Conservation (phyloP, 1,140 invertebrate genomes). For the Bombyx mandarina region DNA sequence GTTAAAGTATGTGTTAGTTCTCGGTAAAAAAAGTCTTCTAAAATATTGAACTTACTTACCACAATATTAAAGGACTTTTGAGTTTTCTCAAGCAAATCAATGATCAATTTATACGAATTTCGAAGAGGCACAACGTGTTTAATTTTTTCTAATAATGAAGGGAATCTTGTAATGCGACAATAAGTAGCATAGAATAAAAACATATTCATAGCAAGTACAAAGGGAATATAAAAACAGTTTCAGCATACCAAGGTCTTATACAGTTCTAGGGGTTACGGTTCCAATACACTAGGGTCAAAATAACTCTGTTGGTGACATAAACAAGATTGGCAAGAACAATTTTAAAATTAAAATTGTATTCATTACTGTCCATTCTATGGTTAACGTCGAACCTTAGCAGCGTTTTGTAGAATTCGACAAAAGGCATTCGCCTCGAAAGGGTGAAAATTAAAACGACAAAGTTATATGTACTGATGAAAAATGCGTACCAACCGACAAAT, state of each 20-base stretch:
- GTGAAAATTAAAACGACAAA: neutral
- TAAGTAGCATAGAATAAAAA: slow-evolving; percentile 1
- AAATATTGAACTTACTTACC: neutral
- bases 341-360: neutral
- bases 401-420: neutral
- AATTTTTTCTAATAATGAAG: neutral
- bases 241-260: neutral
- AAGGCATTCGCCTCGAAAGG: neutral
- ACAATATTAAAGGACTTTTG: neutral
- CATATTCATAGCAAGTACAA: neutral
- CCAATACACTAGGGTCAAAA: neutral
- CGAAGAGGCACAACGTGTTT: neutral
- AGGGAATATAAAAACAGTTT: neutral
- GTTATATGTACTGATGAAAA: neutral
- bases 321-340: neutral
- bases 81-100: neutral
- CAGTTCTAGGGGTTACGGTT: neutral
- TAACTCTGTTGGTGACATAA: neutral
- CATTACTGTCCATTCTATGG: neutral
- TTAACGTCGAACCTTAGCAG: neutral
- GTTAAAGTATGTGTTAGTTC: too few relatives aligned
- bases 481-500: neutral
- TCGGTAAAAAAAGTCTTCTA: too few relatives aligned
- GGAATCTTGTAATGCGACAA: neutral
- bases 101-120: neutral